Evolutionary conservation across 23 tunicate species (phyloP), one percentile per base, ranked within the genome.

Genomic region (Botrylloides violaceus): DNA sequence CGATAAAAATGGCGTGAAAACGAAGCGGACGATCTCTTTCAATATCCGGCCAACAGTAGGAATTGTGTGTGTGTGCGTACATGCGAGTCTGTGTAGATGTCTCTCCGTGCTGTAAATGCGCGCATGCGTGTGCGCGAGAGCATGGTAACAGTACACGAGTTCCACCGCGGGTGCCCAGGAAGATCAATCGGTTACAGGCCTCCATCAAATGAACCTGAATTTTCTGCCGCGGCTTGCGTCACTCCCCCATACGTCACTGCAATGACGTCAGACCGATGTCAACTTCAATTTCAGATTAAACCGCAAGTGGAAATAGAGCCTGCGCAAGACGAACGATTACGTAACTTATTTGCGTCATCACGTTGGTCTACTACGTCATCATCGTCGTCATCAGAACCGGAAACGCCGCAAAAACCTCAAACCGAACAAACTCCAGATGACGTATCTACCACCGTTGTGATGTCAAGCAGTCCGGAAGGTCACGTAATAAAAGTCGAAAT

Each of bases 341-440:
- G 70, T 31, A 29, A 63, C n/a, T 33, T 63, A 9, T 63, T 63
- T 63, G 29, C 70, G 36, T 63, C 70, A 28, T 63, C 70, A 28
- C 4, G 70, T 27, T 29, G 35, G 35, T 31, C 70, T 63, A 47
- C 55, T 18, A 12, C 55, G 28, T 59, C 64, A 7, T 59, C 64
- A 9, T 9, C 19, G 64, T 9, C 6, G 64, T 59, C 28, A 59
- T 22, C 9, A 59, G 53, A 43, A 43, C 53, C 53, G 53, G 53
- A n/a, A n/a, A n/a, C n/a, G n/a, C n/a, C n/a, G n/a, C n/a, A n/a
- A n/a, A n/a, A n/a, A n/a, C n/a, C n/a, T n/a, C n/a, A n/a, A n/a
- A n/a, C n/a, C n/a, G n/a, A n/a, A n/a, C n/a, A n/a, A n/a, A n/a
- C n/a, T n/a, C n/a, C n/a, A n/a, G n/a, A n/a, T n/a, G n/a, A n/a